These are phyloP conservation scores for Noctua janthe DNA, from an alignment of 2,888 invertebrate genomes.

Conservation along the genomic window DNA sequence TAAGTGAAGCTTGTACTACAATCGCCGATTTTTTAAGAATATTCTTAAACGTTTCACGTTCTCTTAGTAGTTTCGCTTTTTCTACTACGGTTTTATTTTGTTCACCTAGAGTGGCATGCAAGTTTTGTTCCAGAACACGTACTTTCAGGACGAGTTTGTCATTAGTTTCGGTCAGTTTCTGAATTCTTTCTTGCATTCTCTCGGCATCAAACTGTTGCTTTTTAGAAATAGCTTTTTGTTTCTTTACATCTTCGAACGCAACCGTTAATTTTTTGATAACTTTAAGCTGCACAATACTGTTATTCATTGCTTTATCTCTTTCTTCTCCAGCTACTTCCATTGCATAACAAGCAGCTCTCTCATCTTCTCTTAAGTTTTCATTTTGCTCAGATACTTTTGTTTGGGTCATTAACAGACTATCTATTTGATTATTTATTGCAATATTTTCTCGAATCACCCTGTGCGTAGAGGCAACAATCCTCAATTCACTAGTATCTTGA, in stretches of 20 bases:
- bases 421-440: too few species aligned
- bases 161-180: slow-evolving; percentile 83
- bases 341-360: slow-evolving; percentile 83
- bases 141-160: slow-evolving; percentile 85
- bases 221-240: slow-evolving; percentile 84
- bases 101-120: slow-evolving; percentile 85
- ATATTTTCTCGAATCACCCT: too few species aligned
- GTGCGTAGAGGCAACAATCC: too few species aligned
- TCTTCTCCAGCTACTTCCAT: slow-evolving; percentile 91
- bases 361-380: too few species aligned
- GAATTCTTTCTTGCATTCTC: slow-evolving; percentile 79
- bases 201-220: slow-evolving; percentile 84
- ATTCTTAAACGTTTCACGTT: slow-evolving; percentile 89
- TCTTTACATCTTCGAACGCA: slow-evolving; percentile 89
- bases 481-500: too few species aligned
- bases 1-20: slow-evolving; percentile 91
- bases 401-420: too few species aligned
- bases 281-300: slow-evolving; percentile 91
- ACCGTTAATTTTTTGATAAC: slow-evolving; percentile 91
- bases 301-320: slow-evolving; percentile 91
- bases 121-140: slow-evolving; percentile 64
- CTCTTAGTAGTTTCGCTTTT: slow-evolving; percentile 86
- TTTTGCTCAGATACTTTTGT: too few species aligned
- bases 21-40: slow-evolving; percentile 91
- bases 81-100: slow-evolving; percentile 86